Base-by-base conservation (phyloP, 1,140 invertebrate genomes). In the Cotesia typhae region DNA sequence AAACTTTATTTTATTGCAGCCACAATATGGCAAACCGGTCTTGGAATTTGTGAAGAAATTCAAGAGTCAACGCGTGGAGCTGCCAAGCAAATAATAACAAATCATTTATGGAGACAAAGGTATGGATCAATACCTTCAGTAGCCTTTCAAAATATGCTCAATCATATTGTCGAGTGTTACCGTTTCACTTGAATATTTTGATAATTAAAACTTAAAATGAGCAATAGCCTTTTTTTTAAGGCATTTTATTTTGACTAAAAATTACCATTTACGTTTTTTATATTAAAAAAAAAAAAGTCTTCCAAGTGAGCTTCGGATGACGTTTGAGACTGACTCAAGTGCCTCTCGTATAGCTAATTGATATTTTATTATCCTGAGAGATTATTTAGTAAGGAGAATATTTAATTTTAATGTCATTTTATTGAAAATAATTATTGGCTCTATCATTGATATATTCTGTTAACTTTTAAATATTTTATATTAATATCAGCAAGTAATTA, bases 21-120 rank as follows among this genome's bases (percentile, higher is more conserved):
- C 80, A 88, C 86, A 2, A 88, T 88, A 68, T 88, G 87, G 87
- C 80, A 82, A 67, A 82, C 80, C 38, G 82, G 80, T 20, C 78
- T 85, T 4, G 80, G 82, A 53, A 75, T 88, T 64, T 88, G 87
- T 38, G 85, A 87, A 75, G 86, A 87, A 68, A 80, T 86, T 70
- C 86, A 87, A 80, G 85, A 87, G 70, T 77, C 83, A 9, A 83
- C 82, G 0, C 78, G 79, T 28, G 59, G 73, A 5, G 72, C 78
- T 28, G 80, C 80, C n/a, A 78, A 84, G 59, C 76, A 81, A 73
- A 81, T 81, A 66, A 81, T 88, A 64, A 79, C 81, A 14, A 83
- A 79, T 4, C 75, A 87, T 78, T 74, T 88, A 9, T 88, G 87
- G 87, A 81, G 83, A 53, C 83, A 86, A 77, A 83, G 80, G 79